Conservation (phyloP, 1,140 invertebrate species). For the Heliothis virescens region DNA sequence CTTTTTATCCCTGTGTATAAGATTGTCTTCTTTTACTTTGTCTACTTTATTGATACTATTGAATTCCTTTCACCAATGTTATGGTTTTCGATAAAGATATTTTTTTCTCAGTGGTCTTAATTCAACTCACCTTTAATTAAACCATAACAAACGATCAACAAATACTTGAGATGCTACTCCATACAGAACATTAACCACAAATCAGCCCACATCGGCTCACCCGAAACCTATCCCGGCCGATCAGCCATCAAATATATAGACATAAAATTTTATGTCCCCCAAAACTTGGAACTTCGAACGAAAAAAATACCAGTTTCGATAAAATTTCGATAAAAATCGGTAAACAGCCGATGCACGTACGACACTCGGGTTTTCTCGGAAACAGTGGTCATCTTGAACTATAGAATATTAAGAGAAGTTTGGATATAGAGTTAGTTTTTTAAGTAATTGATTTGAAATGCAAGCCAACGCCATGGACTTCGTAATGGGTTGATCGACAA, state of each 20-base stretch:
- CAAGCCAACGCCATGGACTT: not conserved
- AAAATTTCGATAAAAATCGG: constrained; percentile 77
- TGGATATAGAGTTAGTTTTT: constrained; percentile 25
- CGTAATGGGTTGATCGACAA: constrained; percentile 34
- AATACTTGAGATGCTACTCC: constrained; percentile 1
- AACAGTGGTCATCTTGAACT: constrained; percentile 52
- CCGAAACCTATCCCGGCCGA: constrained; percentile 32
- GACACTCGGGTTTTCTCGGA: constrained; percentile 64
- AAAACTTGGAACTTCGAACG: constrained; percentile 33
- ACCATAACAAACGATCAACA: constrained; percentile 27
- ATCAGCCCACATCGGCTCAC: not conserved
- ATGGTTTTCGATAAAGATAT: too few relatives aligned
- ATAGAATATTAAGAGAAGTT: constrained; percentile 68
- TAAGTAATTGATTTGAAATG: constrained; percentile 46
- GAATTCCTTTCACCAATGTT: not conserved
- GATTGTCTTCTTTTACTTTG: not conserved
- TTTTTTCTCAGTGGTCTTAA: too few relatives aligned
- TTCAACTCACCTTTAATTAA: not conserved
- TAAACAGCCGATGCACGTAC: constrained; percentile 76
- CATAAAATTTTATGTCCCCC: constrained; percentile 77
- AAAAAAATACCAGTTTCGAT: constrained; percentile 72
- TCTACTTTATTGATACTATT: not conserved
- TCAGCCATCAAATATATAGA: constrained; percentile 66
- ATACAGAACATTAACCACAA: constrained; percentile 7
- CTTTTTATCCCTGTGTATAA: too few relatives aligned